Base-by-base conservation (phyloP, 2,113 vertebrate genomes). In the Chroicocephalus ridibundus region DNA sequence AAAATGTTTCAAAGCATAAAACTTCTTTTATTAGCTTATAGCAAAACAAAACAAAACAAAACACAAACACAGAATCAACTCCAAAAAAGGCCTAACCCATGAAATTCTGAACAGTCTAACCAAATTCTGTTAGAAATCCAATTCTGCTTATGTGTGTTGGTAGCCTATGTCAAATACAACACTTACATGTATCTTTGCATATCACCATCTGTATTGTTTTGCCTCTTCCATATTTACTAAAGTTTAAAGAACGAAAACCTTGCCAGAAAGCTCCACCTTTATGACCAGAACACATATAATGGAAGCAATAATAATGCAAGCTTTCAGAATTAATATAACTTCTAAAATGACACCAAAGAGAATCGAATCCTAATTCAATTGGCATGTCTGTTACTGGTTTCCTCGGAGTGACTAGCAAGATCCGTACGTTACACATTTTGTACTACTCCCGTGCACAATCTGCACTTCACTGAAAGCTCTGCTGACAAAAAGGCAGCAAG, bases 51-150 rank as follows among this genome's bases (percentile, higher is more conserved):
- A 17, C 27, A 9, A 57, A 22, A 21, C 22, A 42, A 26, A 25
- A 2, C 42, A 5, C 25, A 58, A 62, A 11, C 38, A 46, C 2
- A 77, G 82, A 60, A 31, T 25, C 25, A 82, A 36, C 2, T 1
- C 1, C 5, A 12, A 42, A 52, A 77, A 49, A 26, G 0, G 4
- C 16, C 3, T 19, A 58, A 27, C 1, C 7, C 1, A 12, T 54
- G 36, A 84, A 78, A 91, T 6, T 71, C 11, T 40, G 21, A 32
- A 26, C 8, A 29, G 15, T 17, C 44, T 75, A 64, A 88, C 14
- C 11, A 85, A 62, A 31, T 46, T 72, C 29, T 81, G 32, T 25
- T 72, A 91, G 40, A 90, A 82, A 69, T 69, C 19, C 29, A 69
- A 6, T 34, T 27, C 9, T 68, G 25, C 17, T 71, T 22, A n/a